Evolutionary conservation across 2,888 invertebrate species (phyloP), one percentile per base, ranked within the genome.

Genomic region (Craniophora ligustri): DNA sequence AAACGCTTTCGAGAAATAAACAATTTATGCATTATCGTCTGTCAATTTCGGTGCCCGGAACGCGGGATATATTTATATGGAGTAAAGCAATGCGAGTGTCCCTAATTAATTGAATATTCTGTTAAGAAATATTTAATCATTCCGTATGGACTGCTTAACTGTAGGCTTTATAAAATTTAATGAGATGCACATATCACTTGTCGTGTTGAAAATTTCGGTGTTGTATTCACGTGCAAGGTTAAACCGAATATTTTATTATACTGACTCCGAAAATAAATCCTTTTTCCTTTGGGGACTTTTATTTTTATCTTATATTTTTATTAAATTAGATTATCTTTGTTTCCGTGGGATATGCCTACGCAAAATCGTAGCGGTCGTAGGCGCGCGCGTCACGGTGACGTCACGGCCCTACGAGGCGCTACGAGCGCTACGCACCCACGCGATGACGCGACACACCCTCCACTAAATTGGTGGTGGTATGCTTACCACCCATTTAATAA

Each of bases 1-100:
- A 86, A 85, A 85, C 81, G 80, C 79, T 87, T 86, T 85, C 82
- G 81, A 82, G 81, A 83, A 84, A 85, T 64, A 87, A 87, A 88
- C 82, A 86, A 84, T 88, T 88, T 85, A 84, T 84, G 75, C 69
- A 78, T 79, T 82, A 86, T 84, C 78, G 79, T 76, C 79, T 78
- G 84, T 85, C 82, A 82, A 79, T 83, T 81, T 81, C 67, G 78
- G 72, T 71, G 67, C 68, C 70, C 71, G 66, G 64, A 68, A 62
- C 59, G 68, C 70, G 71, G 66, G 71, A 67, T 74, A 67, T 74
- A 70, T 69, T 69, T 67, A 72, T 50, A 65, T 59, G 47, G 54
- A 57, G 64, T 56, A 55, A 53, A 63, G 53, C 41, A 44, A 56
- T 55, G 14, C 45, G 42, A 42, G 49, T 56, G 44, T 44, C 31